Percentiles rank a stretch among this genome's conserved stretches.
These are phyloP conservation scores for Chalcis sispes DNA, from an alignment of 2,888 invertebrate species.

Conservation along the genomic window DNA sequence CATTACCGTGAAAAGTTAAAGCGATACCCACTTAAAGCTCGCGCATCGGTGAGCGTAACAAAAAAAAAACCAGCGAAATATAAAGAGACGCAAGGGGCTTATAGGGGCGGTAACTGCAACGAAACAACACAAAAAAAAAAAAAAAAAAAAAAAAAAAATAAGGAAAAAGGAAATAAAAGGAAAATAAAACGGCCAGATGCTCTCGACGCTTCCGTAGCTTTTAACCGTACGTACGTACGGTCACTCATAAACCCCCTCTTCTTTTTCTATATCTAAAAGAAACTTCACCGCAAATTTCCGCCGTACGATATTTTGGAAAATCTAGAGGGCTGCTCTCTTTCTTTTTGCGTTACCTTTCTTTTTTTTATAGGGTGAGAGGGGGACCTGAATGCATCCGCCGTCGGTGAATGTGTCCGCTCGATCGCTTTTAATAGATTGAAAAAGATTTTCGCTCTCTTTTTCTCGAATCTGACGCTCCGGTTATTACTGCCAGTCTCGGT, in stretches of 20 bases:
- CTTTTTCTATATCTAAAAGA: too few species aligned
- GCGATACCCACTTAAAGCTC: slow-evolving; percentile 29
- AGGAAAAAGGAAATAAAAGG: not conserved
- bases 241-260: slow-evolving; percentile 29
- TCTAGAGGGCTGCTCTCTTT: not conserved
- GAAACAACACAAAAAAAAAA: too few species aligned
- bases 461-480: too few species aligned
- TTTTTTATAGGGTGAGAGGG: not conserved
- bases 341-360: slow-evolving; percentile 11
- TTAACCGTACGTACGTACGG: not conserved
- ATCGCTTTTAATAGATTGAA: slow-evolving; percentile 51
- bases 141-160: too few species aligned
- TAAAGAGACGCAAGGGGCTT: too few species aligned
- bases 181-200: slow-evolving; percentile 41
- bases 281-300: too few species aligned
- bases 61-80: too few species aligned
- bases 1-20: slow-evolving; percentile 16
- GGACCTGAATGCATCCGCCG: too few species aligned
- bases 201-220: not conserved
- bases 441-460: slow-evolving; percentile 42
- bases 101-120: not conserved
- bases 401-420: too few species aligned
- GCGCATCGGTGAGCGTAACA: too few species aligned
- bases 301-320: slow-evolving; percentile 51
- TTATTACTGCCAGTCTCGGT: not conserved